Conservation (phyloP, 2,888 invertebrate species). For the Achlya flavicornis region DNA sequence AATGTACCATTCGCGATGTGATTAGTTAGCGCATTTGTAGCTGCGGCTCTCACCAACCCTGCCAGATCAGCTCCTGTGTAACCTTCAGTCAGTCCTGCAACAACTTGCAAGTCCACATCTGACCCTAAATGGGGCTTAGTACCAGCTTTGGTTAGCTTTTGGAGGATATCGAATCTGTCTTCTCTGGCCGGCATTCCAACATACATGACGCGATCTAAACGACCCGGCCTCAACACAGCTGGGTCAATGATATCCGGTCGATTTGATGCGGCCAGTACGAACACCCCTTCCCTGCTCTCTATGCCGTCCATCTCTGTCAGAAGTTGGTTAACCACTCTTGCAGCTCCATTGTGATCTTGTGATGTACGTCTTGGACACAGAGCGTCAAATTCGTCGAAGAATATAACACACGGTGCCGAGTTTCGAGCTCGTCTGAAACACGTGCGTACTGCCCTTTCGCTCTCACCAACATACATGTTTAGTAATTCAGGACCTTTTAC, state of each 20-base stretch:
- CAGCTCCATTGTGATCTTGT: slow-evolving; percentile 87
- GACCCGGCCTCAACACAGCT: slow-evolving; percentile 94
- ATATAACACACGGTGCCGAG: slow-evolving; percentile 98
- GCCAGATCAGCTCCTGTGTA: slow-evolving; percentile 98
- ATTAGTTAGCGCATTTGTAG: slow-evolving; percentile 90
- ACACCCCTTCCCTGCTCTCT: slow-evolving; percentile 95
- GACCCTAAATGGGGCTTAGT: slow-evolving; percentile 89
- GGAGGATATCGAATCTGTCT: slow-evolving; percentile 94
- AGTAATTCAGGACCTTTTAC: slow-evolving; percentile 99
- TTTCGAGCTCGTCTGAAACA: slow-evolving; percentile 97
- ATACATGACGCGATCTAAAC: slow-evolving; percentile 94
- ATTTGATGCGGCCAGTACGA: slow-evolving; percentile 97
- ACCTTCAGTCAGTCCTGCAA: slow-evolving; percentile 89
- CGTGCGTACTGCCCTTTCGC: slow-evolving; percentile 97
- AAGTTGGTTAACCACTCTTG: slow-evolving; percentile 97
- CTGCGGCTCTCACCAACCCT: slow-evolving; percentile 94
- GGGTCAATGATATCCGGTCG: slow-evolving; percentile 98
- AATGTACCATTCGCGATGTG: slow-evolving; percentile 84
- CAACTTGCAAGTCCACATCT: slow-evolving; percentile 89
- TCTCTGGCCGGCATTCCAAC: slow-evolving; percentile 92
- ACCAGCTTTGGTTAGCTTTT: slow-evolving; percentile 94
- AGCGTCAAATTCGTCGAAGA: slow-evolving; percentile 99
- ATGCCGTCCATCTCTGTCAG: slow-evolving; percentile 99
- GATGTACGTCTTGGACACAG: slow-evolving; percentile 95
- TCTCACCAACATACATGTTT: slow-evolving; percentile 99